These are phyloP conservation scores for Oreotrochilus melanogaster DNA, from an alignment of 2,113 vertebrate genomes.

Conservation along the genomic window DNA sequence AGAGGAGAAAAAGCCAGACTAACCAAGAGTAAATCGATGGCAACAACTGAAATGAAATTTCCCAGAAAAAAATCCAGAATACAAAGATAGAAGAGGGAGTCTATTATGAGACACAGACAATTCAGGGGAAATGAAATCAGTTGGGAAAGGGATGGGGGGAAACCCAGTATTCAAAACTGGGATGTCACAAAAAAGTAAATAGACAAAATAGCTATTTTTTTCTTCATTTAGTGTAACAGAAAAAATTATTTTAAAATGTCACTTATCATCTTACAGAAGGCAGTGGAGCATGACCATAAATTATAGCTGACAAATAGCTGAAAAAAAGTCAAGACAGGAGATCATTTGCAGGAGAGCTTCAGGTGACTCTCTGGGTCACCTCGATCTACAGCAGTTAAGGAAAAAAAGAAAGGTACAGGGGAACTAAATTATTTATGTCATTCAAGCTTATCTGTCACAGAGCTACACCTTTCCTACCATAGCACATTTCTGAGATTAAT, in stretches of 20 bases:
- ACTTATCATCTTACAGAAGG: not conserved
- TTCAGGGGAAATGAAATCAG: not conserved
- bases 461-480: not conserved
- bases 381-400: not conserved
- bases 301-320: not conserved
- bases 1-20: not conserved
- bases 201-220: not conserved
- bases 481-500: not conserved
- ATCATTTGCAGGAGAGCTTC: not conserved
- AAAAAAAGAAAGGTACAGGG: not conserved
- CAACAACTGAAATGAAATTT: not conserved
- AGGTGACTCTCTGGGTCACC: constrained; percentile 8
- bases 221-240: not conserved
- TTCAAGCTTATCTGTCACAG: constrained; percentile 27
- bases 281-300: not conserved
- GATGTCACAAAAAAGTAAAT: not conserved
- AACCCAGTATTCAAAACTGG: not conserved
- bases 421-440: constrained; percentile 36
- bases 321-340: not conserved
- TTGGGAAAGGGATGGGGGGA: not conserved
- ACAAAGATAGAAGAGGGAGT: not conserved
- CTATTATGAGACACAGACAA: not conserved
- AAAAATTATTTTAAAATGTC: not conserved
- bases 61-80: not conserved
- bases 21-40: not conserved